phyloP scores from a whole-genome alignment of 2,888 invertebrate species.

The Cryptus armator region DNA sequence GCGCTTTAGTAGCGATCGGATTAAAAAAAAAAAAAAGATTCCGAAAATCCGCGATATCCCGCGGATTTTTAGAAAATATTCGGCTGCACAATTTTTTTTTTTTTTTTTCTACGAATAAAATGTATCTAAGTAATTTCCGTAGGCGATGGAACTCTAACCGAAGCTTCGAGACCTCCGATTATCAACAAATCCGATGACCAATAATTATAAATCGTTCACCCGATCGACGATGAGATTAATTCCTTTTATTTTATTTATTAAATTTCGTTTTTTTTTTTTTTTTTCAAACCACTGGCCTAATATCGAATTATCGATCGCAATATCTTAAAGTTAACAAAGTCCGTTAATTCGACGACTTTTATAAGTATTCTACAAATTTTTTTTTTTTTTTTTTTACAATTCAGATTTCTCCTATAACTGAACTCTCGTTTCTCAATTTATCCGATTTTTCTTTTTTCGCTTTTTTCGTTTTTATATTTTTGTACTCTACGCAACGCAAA shows the following conservation, averaged over 20 bases:
- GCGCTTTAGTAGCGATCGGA: conserved; percentile 8
- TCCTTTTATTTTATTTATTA: conserved; percentile 57
- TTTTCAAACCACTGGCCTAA: conserved; percentile 76
- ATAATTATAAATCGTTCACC: conserved; percentile 61
- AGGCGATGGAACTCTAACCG: conserved; percentile 42
- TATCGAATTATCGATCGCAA: conserved; percentile 65
- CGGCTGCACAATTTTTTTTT: conserved; percentile 40
- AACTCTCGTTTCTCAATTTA: background rate
- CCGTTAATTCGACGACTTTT: conserved; percentile 67
- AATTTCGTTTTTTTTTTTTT: conserved; percentile 47
- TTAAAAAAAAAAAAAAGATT: background rate
- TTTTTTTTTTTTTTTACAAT: conserved; percentile 74
- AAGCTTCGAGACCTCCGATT: conserved; percentile 25
- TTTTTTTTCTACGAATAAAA: conserved; percentile 38
- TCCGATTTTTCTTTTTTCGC: conserved; percentile 10
- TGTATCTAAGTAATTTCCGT: conserved; percentile 63
- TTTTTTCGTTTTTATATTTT: conserved; percentile 65
- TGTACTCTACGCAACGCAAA: conserved; percentile 80
- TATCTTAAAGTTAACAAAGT: conserved; percentile 28
- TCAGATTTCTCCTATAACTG: conserved; percentile 69
- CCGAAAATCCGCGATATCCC: conserved; percentile 31
- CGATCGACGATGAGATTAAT: conserved; percentile 60
- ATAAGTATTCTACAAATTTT: conserved; percentile 78
- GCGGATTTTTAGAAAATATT: conserved; percentile 54
- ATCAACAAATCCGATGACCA: background rate